Base-by-base conservation (phyloP, 2,113 vertebrate genomes). In the Hippoglossus stenolepis region DNA sequence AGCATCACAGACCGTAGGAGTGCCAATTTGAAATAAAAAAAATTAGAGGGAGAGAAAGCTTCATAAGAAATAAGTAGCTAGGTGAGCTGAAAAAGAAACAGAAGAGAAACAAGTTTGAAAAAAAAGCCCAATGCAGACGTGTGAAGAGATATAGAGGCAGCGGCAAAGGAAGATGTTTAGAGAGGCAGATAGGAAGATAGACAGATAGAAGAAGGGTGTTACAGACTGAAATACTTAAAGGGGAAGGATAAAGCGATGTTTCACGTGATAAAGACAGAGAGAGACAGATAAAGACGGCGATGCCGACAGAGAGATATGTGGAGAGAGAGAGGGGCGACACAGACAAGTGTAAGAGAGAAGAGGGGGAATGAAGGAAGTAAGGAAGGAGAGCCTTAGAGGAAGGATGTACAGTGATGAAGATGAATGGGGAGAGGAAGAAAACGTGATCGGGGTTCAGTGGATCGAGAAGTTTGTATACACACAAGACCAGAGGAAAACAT, bases 211-310 rank as follows among this genome's bases (percentile, higher is more conserved):
- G 84, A 89, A 5, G 43, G 64, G 81, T 81, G 85, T 86, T 73
- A 65, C 71, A 70, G 79, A 58, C 68, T 18, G 74, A 80, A 72
- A 88, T 66, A 84, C 80, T 86, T 80, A 81, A 77, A 85, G 85
- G 53, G 57, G 61, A 75, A n/a, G 82, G 79, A 89, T 81, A 82
- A 89, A 78, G 84, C 7, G 77, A 88, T 89, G 85, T 24, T 72
- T 81, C 64, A 54, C 64, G n/a, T 17, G 85, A 90, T 89, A 84
- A 85, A 88, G 78, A 82, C 71, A 65, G 79, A 83, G 70, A 66
- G 86, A 64, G 86, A 83, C 69, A 35, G 83, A 84, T 84, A 83
- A 60, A 80, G 83, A 86, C 11, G 53, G 47, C 1, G 82, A 84
- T 73, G 73, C 79, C 83, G 85, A 84, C 79, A 59, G 45, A 76